phyloP scores from a whole-genome alignment of 1,140 invertebrate species.

The Lethrus apterus region DNA sequence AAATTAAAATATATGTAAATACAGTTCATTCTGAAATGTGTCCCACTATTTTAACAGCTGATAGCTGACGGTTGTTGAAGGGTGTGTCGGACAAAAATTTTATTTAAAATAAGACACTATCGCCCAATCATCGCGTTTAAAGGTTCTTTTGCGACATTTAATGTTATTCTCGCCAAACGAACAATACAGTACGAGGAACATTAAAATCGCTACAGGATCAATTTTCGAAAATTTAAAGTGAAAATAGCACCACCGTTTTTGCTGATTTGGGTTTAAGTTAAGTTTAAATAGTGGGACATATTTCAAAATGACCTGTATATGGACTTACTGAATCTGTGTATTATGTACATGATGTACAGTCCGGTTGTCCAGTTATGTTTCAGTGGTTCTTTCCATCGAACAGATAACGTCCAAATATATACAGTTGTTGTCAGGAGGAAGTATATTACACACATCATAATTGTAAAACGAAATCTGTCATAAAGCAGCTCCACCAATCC shows the following conservation, averaged over 20 bases:
- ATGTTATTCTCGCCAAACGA: no score
- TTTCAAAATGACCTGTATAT: no score
- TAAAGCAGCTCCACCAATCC: constrained; percentile 60
- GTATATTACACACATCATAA: constrained; percentile 49
- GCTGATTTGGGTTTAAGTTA: no score
- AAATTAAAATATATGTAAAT: neutral
- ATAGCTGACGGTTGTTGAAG: neutral
- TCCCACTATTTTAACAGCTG: neutral
- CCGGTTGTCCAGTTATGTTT: constrained; percentile 46
- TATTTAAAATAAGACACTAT: no score
- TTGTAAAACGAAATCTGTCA: constrained; percentile 52
- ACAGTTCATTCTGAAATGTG: neutral
- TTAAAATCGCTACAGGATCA: no score
- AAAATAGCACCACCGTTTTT: no score
- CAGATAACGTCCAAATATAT: constrained; percentile 51
- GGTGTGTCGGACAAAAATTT: no score
- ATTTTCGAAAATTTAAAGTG: no score
- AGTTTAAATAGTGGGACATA: no score
- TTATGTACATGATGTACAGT: constrained; percentile 51
- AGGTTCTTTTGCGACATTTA: no score
- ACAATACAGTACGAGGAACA: no score
- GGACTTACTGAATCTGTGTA: constrained; percentile 56
- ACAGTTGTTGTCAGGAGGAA: constrained; percentile 49
- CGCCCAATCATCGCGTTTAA: no score
- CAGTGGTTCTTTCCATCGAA: constrained; percentile 47